Conservation (phyloP, 2,797 vertebrate species). For the Propithecus perrieri region DNA sequence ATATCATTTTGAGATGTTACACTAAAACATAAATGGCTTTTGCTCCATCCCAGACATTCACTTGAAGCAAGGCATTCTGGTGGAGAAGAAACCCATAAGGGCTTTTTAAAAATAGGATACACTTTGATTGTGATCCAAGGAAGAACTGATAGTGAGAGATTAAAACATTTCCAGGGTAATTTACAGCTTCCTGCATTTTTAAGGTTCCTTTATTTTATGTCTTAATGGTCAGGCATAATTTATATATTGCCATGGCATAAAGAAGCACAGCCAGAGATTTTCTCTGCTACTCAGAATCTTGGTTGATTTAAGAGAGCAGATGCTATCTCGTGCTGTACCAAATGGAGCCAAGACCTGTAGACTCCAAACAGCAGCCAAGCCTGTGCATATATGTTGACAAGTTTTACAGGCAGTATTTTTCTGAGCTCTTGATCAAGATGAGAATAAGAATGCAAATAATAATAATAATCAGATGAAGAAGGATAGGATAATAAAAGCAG, state of each 20-base stretch:
- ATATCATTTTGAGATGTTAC: slow-evolving; percentile 42
- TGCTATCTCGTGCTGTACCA: slow-evolving; percentile 62
- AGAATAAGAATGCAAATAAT: neutral
- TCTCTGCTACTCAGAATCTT: slow-evolving; percentile 46
- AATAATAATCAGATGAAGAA: neutral
- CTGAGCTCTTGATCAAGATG: slow-evolving; percentile 68
- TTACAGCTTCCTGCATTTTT: slow-evolving; percentile 74
- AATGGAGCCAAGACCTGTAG: slow-evolving; percentile 58
- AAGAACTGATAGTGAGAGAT: slow-evolving; percentile 71
- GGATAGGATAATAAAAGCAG: neutral
- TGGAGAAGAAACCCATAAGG: slow-evolving; percentile 64
- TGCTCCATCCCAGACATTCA: slow-evolving; percentile 56
- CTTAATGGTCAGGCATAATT: slow-evolving; percentile 47
- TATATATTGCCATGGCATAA: slow-evolving; percentile 37
- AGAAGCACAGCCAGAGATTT: slow-evolving; percentile 45
- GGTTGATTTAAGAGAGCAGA: slow-evolving; percentile 75
- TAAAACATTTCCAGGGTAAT: slow-evolving; percentile 76
- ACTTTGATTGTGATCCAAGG: slow-evolving; percentile 71
- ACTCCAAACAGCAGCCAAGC: neutral
- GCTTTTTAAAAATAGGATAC: slow-evolving; percentile 64
- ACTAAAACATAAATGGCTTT: slow-evolving; percentile 66
- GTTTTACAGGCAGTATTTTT: slow-evolving; percentile 47
- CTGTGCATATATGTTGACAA: neutral
- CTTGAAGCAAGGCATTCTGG: slow-evolving; percentile 52
- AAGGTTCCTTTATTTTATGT: slow-evolving; percentile 66